Evolutionary conservation across 2,113 vertebrate species (phyloP).

Genomic region (Tylochromis polylepis): DNA sequence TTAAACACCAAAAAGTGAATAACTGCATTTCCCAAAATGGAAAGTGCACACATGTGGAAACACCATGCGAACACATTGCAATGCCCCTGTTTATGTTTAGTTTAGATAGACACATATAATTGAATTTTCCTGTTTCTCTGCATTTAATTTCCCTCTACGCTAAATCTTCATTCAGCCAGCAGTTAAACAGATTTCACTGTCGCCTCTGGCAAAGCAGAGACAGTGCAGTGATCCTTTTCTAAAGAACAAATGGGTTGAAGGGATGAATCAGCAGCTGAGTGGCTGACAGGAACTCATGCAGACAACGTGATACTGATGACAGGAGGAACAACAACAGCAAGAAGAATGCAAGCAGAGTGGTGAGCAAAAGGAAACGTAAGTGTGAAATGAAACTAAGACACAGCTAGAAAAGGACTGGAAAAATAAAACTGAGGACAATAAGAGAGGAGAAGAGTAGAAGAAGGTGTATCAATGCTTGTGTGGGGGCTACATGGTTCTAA

Average conservation of each 20-base stretch:
- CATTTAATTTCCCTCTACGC: constrained; percentile 44
- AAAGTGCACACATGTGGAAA: not conserved
- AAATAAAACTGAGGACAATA: not conserved
- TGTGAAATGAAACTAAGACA: not conserved
- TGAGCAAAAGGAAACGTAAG: not conserved
- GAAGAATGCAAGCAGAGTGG: not conserved
- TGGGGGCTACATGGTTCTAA: not conserved
- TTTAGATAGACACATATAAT: constrained; percentile 18
- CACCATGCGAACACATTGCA: not conserved
- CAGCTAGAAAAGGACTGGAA: not conserved
- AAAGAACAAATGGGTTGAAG: not conserved
- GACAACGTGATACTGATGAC: constrained; percentile 26
- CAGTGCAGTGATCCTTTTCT: constrained; percentile 21
- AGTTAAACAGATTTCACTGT: constrained; percentile 53
- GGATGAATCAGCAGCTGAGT: constrained; percentile 8
- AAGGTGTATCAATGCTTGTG: not conserved
- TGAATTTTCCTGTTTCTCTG: constrained; percentile 22
- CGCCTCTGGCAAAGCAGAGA: constrained; percentile 44
- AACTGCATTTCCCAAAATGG: not conserved
- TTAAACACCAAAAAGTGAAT: not conserved
- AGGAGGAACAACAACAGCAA: not conserved
- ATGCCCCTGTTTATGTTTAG: not conserved
- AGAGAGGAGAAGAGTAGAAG: not conserved
- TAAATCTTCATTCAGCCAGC: constrained; percentile 52
- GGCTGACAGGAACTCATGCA: constrained; percentile 30